Conservation (phyloP, 1,140 invertebrate species). For the Acromyrmex charruanus region DNA sequence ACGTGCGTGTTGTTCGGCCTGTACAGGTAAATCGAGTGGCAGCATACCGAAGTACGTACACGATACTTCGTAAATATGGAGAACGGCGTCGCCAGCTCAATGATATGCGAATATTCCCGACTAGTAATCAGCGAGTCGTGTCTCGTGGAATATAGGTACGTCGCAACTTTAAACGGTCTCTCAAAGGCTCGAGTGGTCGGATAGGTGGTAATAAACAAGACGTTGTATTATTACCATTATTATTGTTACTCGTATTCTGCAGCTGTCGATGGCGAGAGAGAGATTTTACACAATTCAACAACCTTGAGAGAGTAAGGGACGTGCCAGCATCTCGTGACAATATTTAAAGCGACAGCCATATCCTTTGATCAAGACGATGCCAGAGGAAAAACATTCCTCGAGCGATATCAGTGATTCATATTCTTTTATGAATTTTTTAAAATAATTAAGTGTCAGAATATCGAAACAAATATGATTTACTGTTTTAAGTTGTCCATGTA, state of each 20-base stretch:
- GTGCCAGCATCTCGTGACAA: conserved; percentile 11
- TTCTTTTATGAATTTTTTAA: neutral
- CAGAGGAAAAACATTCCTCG: conserved; percentile 6
- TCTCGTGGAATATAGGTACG: conserved; percentile 16
- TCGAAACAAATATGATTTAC: neutral
- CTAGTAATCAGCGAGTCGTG: conserved; percentile 63
- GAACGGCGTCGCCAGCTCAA: conserved; percentile 39
- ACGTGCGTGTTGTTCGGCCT: conserved; percentile 45
- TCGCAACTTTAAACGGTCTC: conserved; percentile 20
- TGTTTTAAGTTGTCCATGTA: neutral
- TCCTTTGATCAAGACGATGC: conserved; percentile 45
- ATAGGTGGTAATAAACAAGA: conserved; percentile 35
- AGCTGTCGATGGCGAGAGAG: neutral
- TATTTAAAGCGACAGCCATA: conserved; percentile 14
- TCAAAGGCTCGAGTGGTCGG: neutral
- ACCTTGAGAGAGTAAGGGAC: conserved; percentile 12
- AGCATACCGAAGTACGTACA: conserved; percentile 31
- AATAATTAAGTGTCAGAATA: neutral
- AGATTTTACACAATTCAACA: conserved; percentile 38
- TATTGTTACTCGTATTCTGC: conserved; percentile 32
- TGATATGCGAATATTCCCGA: conserved; percentile 27
- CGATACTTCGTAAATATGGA: conserved; percentile 69
- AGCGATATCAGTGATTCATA: neutral
- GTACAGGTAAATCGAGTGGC: conserved; percentile 67
- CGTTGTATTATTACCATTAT: conserved; percentile 45